Evolutionary conservation across 2,797 vertebrate genomes (phyloP), one percentile per base, ranked within the genome.

Genomic region (Sus cebifrons): DNA sequence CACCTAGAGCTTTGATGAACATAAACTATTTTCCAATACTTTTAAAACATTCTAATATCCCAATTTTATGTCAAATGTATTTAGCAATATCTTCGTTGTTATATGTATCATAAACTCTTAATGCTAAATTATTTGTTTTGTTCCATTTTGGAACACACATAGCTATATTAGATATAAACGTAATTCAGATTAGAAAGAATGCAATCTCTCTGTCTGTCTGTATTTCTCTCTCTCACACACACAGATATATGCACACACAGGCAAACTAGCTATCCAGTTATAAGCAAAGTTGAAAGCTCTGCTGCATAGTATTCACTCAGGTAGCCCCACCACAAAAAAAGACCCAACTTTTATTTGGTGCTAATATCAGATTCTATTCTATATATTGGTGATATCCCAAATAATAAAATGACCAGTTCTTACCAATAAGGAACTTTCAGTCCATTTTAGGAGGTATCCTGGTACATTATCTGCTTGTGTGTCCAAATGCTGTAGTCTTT

Each of bases 21-120:
- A 56, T 29, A 84, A 36, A 36, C 5, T 77, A 15, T 86, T 90
- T 81, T 32, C 36, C 3, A 56, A 65, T 56, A 23, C 49, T 94
- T 97, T 86, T 21, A 60, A 94, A 73, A 32, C 52, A 67, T 0
- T 77, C 16, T 68, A 20, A 5, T 44, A 52, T 82, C 8, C 17
- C 75, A 75, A 60, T 89, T 90, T 94, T 64, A 44, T 86, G 9
- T 65, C 44, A 91, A 52, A 62, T n/a, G 36, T 44, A 75, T 87
- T 27, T 23, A 56, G 11, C 3, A 29, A 91, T 65, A 32, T 40
- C 1, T 93, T 87, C 74, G 5, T 60, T n/a, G 17, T 85, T 87
- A 52, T 2, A 23, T 32, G 25, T 62, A 21, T 0, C 11, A 58
- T 87, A 89, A 20, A 75, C 17, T 77, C 27, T 86, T 58, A n/a